Base-by-base conservation (phyloP, 2,113 vertebrate genomes). In the Toxostoma redivivum region DNA sequence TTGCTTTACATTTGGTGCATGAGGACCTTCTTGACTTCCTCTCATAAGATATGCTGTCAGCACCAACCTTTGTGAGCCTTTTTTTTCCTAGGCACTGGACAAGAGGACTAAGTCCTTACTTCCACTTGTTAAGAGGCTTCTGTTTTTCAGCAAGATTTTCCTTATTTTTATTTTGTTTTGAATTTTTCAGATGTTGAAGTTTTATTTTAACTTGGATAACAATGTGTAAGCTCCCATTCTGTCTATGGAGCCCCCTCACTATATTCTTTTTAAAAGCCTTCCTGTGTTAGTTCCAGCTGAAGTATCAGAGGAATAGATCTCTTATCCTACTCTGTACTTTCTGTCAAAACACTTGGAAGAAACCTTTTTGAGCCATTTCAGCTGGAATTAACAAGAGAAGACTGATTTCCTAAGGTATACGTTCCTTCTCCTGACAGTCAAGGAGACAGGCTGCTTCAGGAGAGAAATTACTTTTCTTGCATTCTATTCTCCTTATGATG, bases 341-440 rank as follows among this genome's bases (percentile, higher is more conserved):
- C 84, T 95, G 90, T 97, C 86, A 96, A 91, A 97, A 94, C 82
- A 94, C 86, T 93, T 90, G 21, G 81, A 94, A 88, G 50, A 64
- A 92, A 82, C 40, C 81, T 90, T 87, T 95, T 78, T 73, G 78
- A 91, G 77, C 51, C 62, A 87, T 96, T 96, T 96, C 89, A 91
- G 42, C 61, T 95, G 65, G 77, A 97, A 95, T 96, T 95, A 97
- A 90, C 85, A 88, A 65, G 90, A 90, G 62, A 95, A 94, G 83
- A 93, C 78, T 93, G 90, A 93, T 95, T 95, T 96, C 74, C 73
- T 94, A 88, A 93, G 74, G 33, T 94, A 81, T 58, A 16, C 2
- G 0, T 53, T 90, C 79, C 66, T 78, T 85, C 88, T 90, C 33
- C 86, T 93, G 92, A 92, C 85, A 94, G 56, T 95, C 76, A 81